Base-by-base conservation (phyloP, 2,888 invertebrate species). In the Tetragnatha montana region DNA sequence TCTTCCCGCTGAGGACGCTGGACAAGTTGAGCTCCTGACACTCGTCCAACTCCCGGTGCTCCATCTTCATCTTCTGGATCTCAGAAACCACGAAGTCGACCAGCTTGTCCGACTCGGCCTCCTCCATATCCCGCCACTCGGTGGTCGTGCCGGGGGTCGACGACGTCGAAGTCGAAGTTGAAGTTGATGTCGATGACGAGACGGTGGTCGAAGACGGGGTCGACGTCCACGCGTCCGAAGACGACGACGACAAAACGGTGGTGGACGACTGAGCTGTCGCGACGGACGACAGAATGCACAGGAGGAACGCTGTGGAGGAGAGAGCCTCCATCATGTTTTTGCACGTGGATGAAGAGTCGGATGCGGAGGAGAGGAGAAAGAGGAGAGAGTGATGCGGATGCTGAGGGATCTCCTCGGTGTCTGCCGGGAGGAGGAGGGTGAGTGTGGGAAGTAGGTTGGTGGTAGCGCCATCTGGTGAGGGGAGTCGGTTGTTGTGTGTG, bases 41-140 rank as follows among this genome's bases (percentile, higher is more conserved):
- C 4, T 90, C 91, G 76, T 91, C 91, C 69, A 91, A 76, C 71
- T 91, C 91, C 47, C 78, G 80, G 71, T 91, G 88, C 22, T 91
- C 90, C 75, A 91, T 47, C 73, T 91, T 91, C 76, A 91, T 49
- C 49, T 91, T 91, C 74, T 91, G 91, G 17, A 91, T 91, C 74
- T 91, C 91, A 10, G 68, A 51, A 4, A 91, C 89, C 22, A 91
- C 91, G 71, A 91, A 91, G 69, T 75, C 78, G 75, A 91, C 88
- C 60, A 91, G 79, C 69, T 86, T 88, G 19, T 90, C 74, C 0
- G 88, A 86, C 35, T 91, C 91, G 22, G 47, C n/a, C 21, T 88
- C 91, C 12, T 89, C 91, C 60, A 91, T 84, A 47, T 91, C 91
- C 47, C 79, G 83, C 88, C 88, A 88, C n/a, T 91, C 91, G 3